Conservation (phyloP, 2,888 invertebrate species). For the Cylindroiulus punctatus region DNA sequence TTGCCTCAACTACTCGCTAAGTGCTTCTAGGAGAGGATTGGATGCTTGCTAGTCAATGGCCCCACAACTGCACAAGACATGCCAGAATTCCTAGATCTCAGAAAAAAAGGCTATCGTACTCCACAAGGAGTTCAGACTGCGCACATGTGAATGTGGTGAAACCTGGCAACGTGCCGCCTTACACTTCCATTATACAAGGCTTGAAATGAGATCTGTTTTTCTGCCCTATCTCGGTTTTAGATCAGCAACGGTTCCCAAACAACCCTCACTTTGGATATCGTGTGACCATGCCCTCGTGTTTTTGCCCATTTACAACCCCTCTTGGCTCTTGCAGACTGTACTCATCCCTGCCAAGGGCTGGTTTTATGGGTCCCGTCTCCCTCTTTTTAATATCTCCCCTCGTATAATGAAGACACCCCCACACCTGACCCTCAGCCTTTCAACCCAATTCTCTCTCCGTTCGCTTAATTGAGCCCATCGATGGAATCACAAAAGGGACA, state of each 20-base stretch:
- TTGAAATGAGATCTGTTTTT: conserved; percentile 29
- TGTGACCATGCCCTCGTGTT: conserved; percentile 29
- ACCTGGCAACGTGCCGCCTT: background rate
- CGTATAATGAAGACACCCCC: background rate
- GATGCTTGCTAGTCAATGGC: too few species aligned
- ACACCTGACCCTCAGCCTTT: conserved; percentile 38
- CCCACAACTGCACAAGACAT: too few species aligned
- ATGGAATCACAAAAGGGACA: conserved; percentile 21
- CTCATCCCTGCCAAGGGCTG: conserved; percentile 13
- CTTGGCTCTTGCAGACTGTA: background rate
- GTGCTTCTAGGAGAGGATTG: too few species aligned
- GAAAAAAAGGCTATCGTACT: background rate
- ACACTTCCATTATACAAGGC: background rate
- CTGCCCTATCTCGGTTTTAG: conserved; percentile 8
- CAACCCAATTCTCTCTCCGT: background rate
- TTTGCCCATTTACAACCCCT: conserved; percentile 5
- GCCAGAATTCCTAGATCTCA: background rate
- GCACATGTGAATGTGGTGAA: background rate
- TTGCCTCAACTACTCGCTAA: too few species aligned
- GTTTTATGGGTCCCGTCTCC: conserved; percentile 4
- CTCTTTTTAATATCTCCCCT: background rate
- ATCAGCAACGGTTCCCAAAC: conserved; percentile 30
- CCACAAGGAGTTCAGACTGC: background rate
- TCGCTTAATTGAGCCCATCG: conserved; percentile 33
- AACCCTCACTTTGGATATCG: conserved; percentile 19